Percentiles rank a stretch among this genome's conserved stretches.
These are phyloP conservation scores for Strigops habroptila DNA, from an alignment of 2,113 vertebrate species.

Conservation along the genomic window DNA sequence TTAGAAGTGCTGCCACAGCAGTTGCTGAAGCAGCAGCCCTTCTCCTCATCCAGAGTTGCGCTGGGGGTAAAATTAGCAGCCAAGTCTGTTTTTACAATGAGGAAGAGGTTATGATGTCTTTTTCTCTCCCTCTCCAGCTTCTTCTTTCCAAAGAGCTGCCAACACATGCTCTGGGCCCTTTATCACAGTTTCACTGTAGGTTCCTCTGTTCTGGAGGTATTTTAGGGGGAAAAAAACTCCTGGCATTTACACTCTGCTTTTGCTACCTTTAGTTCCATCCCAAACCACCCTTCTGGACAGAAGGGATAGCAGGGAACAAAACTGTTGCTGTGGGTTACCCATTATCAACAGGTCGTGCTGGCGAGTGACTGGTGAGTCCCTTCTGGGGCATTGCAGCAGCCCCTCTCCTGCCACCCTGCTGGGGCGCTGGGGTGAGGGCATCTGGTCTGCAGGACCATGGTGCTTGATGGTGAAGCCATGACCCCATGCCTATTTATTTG, in stretches of 20 bases:
- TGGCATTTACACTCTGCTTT: background rate
- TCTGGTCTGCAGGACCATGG: background rate
- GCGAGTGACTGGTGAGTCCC: rapidly evolving
- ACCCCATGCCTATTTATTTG: background rate
- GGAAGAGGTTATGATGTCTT: background rate
- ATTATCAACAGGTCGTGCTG: rapidly evolving
- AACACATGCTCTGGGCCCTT: background rate
- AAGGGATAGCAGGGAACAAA: background rate
- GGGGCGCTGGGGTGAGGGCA: background rate
- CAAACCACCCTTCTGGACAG: background rate
- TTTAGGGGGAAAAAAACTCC: background rate
- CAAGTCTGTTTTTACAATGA: background rate
- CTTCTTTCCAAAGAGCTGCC: background rate
- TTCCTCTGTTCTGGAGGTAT: background rate
- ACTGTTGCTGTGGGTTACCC: rapidly evolving
- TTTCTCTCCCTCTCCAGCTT: background rate
- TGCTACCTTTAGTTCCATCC: background rate
- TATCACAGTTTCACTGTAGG: background rate
- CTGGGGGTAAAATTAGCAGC: background rate
- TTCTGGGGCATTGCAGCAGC: background rate
- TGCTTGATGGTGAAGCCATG: background rate
- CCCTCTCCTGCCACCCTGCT: background rate
- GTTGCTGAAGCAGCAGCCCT: background rate
- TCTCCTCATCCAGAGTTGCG: background rate
- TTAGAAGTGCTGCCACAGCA: background rate